Percentiles rank a stretch among this genome's conserved stretches.
Conservation (phyloP, 2,113 vertebrate genomes). For the Eptatretus burgeri region DNA sequence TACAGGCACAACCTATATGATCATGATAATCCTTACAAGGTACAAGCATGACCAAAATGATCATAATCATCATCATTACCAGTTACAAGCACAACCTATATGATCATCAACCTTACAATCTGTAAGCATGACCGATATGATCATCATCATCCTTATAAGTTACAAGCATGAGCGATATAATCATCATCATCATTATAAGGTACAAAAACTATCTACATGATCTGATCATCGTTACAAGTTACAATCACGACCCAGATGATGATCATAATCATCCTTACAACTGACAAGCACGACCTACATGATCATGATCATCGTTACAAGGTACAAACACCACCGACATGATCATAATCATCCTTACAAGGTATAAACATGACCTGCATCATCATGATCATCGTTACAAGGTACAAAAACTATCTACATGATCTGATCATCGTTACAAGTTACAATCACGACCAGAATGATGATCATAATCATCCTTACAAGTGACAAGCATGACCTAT, state of each 20-base stretch:
- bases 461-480: not conserved
- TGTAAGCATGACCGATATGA: too few species aligned
- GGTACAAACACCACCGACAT: not conserved
- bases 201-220: not conserved
- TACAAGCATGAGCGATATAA: not conserved
- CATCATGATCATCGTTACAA: not conserved
- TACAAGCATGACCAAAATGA: not conserved
- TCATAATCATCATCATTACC: constrained; percentile 1
- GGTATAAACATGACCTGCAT: not conserved
- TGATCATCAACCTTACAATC: not conserved
- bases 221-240: not conserved
- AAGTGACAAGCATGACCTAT: not conserved
- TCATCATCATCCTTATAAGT: too few species aligned
- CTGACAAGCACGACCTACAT: not conserved
- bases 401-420: not conserved
- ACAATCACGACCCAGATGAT: not conserved
- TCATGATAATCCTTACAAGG: not conserved
- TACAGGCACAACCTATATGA: not conserved
- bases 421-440: not conserved
- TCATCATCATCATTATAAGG: not conserved
- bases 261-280: not conserved
- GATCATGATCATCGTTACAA: not conserved
- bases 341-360: not conserved
- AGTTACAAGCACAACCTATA: not conserved
- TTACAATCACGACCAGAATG: too few species aligned